These are phyloP conservation scores for Danio tinwini DNA, from an alignment of 2,797 vertebrate genomes.

Conservation along the genomic window DNA sequence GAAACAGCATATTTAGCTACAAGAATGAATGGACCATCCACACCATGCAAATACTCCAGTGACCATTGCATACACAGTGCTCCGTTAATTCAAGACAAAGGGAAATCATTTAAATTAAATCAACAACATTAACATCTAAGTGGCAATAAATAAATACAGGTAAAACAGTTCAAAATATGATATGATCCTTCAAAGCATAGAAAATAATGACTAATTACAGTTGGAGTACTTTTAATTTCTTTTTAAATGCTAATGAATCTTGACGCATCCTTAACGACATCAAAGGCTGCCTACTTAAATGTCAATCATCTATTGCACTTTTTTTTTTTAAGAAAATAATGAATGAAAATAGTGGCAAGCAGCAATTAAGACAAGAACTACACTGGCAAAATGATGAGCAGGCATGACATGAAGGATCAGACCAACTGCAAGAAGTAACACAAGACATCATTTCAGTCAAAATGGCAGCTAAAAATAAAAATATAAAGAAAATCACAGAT, in stretches of 20 bases:
- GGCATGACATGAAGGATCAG: too few relatives aligned
- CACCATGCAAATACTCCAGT: background rate
- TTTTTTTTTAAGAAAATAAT: background rate
- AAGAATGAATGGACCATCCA: background rate
- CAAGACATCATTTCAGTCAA: too few relatives aligned
- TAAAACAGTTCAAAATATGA: background rate
- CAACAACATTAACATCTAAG: background rate
- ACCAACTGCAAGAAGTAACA: too few relatives aligned
- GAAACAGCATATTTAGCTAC: too few relatives aligned
- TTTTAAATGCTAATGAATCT: background rate
- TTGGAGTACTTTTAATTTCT: background rate
- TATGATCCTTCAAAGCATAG: background rate
- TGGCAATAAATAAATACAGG: background rate
- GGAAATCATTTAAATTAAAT: background rate
- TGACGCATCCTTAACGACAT: background rate
- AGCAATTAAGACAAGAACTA: too few relatives aligned
- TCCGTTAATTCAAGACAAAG: background rate
- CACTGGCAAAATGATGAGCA: too few relatives aligned
- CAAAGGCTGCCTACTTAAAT: background rate
- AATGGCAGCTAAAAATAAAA: too few relatives aligned
- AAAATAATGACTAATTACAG: background rate
- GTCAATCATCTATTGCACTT: conserved; percentile 3
- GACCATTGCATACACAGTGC: background rate
- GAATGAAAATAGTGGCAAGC: background rate
- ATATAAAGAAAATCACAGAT: too few relatives aligned